These are phyloP conservation scores for Hemiscyllium ocellatum DNA, from an alignment of 2,113 vertebrate species.

Conservation along the genomic window DNA sequence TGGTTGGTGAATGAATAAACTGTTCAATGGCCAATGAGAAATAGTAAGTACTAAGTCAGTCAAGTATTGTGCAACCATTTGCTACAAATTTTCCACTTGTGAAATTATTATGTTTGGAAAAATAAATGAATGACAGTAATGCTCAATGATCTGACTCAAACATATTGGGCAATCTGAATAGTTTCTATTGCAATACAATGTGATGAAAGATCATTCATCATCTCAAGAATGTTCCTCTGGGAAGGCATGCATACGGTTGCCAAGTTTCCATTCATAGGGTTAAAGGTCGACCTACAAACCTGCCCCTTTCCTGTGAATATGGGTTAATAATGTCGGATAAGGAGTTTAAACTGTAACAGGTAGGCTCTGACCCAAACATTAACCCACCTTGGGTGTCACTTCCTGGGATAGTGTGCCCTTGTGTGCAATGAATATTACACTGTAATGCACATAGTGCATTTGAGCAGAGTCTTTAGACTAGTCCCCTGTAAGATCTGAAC, in stretches of 20 bases:
- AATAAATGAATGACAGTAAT: background rate
- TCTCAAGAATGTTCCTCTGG: background rate
- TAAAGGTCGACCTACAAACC: background rate
- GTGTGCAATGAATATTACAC: background rate
- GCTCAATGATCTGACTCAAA: background rate
- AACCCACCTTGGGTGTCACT: background rate
- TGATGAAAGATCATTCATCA: too few relatives aligned
- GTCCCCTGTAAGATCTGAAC: background rate
- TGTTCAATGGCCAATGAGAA: background rate
- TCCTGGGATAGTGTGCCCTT: background rate
- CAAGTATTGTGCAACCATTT: background rate
- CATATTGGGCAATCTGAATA: background rate
- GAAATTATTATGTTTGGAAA: background rate
- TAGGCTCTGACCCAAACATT: background rate
- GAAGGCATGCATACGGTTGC: background rate
- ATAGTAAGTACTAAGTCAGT: background rate
- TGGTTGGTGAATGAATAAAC: background rate
- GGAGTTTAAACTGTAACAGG: background rate
- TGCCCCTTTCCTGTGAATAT: background rate
- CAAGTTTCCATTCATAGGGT: background rate
- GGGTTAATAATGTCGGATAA: background rate
- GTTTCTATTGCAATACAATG: background rate
- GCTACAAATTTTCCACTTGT: background rate
- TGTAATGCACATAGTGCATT: background rate
- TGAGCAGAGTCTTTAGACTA: background rate